These are phyloP conservation scores for Chrysomallon squamiferum DNA, from an alignment of 1,140 invertebrate genomes.

Conservation along the genomic window DNA sequence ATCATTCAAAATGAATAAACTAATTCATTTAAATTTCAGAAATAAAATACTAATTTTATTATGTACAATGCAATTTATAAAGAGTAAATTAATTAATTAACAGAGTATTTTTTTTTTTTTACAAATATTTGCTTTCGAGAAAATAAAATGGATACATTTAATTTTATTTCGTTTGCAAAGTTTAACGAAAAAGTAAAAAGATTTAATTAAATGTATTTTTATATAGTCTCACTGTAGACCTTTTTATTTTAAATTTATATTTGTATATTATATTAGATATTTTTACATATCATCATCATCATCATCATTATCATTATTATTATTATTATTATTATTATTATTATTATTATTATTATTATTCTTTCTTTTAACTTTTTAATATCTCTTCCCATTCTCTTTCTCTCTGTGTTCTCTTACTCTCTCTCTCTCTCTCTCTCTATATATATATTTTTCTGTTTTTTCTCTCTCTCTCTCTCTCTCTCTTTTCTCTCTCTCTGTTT, in stretches of 20 bases:
- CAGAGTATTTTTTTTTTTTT: background rate
- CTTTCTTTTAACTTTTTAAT: background rate
- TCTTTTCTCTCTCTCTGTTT: too few species aligned
- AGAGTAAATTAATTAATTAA: background rate
- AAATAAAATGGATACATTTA: background rate
- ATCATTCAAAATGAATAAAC: too few species aligned
- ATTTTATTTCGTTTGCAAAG: background rate
- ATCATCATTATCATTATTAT: background rate
- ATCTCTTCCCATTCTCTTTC: background rate
- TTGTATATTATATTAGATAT: background rate
- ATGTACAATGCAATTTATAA: too few species aligned
- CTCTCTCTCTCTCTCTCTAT: conserved; percentile 9
- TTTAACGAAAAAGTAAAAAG: background rate
- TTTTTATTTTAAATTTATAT: background rate
- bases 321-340: background rate
- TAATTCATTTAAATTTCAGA: too few species aligned
- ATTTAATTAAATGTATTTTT: background rate
- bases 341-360: background rate
- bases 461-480: too few species aligned
- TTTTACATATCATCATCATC: background rate
- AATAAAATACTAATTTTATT: too few species aligned
- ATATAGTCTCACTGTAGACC: background rate
- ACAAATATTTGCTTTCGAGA: background rate
- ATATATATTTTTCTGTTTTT: too few species aligned
- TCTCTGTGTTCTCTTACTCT: conserved; percentile 6